A percentile compares a stretch with the other conserved stretches of the same genome.
phyloP scores from a whole-genome alignment of 2,888 invertebrate genomes.

The Crepidodera aurea region DNA sequence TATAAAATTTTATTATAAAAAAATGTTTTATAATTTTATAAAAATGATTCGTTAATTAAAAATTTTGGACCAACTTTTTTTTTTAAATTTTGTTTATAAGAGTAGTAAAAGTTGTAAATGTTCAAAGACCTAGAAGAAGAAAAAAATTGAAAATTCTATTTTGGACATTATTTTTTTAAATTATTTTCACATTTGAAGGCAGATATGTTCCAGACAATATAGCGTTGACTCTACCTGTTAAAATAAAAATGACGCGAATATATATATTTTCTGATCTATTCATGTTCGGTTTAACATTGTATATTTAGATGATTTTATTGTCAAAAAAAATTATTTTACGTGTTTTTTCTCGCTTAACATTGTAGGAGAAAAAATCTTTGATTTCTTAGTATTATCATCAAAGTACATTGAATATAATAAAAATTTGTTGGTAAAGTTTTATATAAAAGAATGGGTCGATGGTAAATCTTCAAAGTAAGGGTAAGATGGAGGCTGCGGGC shows the following conservation, averaged over 20 bases:
- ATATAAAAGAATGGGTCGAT: conserved; percentile 14
- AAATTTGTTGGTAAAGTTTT: conserved; percentile 15
- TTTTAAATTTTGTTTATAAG: no score
- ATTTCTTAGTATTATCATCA: conserved; percentile 16
- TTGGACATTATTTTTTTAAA: no score
- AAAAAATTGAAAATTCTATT: no score
- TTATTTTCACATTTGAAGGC: no score
- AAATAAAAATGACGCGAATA: not conserved
- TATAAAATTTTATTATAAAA: no score
- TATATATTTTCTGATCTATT: conserved; percentile 3
- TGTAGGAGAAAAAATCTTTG: conserved; percentile 9
- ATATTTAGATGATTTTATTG: conserved; percentile 23
- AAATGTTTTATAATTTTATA: no score
- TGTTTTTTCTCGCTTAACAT: conserved; percentile 14
- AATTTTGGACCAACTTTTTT: no score
- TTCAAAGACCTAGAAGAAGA: no score
- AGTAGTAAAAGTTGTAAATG: no score
- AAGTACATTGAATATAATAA: conserved; percentile 2
- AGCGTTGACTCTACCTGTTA: conserved; percentile 16
- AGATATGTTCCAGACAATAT: conserved; percentile 6
- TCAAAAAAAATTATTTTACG: conserved; percentile 11
- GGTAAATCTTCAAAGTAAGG: not conserved
- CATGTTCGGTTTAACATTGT: conserved; percentile 16
- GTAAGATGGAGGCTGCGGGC: no score
- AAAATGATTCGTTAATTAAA: no score